Conservation (phyloP, 2,113 vertebrate genomes). For the Corythaeola cristata region DNA sequence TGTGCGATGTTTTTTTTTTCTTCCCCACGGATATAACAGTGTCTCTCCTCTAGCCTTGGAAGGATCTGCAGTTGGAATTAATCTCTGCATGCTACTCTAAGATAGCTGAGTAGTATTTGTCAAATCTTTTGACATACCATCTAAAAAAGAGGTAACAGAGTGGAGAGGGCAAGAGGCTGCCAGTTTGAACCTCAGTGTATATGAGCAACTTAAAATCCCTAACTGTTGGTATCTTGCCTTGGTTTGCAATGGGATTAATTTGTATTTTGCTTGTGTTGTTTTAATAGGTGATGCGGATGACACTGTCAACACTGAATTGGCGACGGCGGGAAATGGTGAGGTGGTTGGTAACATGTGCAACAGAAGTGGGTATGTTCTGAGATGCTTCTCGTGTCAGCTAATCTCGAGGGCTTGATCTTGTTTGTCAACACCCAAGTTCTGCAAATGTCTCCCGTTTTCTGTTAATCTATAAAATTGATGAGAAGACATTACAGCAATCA, state of each 20-base stretch:
- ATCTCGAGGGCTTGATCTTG: too few species aligned
- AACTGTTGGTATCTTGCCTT: not conserved
- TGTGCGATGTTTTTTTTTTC: not conserved
- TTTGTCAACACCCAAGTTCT: too few species aligned
- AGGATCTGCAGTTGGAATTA: not conserved
- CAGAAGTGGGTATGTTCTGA: slow-evolving; percentile 83
- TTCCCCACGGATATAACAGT: not conserved
- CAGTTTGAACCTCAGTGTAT: not conserved
- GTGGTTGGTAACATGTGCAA: slow-evolving; percentile 87
- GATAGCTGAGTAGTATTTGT: not conserved
- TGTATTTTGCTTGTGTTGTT: not conserved
- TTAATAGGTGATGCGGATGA: slow-evolving; percentile 85
- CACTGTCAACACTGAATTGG: slow-evolving; percentile 85
- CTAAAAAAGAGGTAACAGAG: not conserved
- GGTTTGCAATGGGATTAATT: not conserved
- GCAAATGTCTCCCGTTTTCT: too few species aligned
- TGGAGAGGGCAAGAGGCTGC: not conserved
- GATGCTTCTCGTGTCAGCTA: not conserved
- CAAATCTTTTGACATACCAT: not conserved
- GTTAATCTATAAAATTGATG: too few species aligned
- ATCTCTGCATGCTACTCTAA: not conserved
- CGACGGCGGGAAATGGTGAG: slow-evolving; percentile 86
- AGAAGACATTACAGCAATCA: too few species aligned
- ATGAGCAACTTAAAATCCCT: not conserved
- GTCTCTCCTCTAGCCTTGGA: not conserved